Percentiles rank a stretch among this genome's conserved stretches.
These are phyloP conservation scores for Trachemys scripta DNA, from an alignment of 2,113 vertebrate genomes.

Conservation along the genomic window DNA sequence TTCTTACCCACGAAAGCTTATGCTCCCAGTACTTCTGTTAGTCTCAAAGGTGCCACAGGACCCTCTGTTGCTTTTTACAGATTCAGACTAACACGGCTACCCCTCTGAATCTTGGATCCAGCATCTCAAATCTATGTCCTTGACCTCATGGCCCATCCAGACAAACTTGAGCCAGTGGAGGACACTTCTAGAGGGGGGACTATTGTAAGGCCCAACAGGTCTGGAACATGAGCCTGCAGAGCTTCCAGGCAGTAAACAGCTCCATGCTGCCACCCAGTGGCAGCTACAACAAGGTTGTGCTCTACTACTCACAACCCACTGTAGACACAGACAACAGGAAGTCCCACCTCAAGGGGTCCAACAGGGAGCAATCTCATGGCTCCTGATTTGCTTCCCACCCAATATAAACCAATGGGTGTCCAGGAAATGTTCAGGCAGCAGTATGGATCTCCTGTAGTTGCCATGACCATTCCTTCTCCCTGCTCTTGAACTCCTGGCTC, in stretches of 20 bases:
- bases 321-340: not conserved
- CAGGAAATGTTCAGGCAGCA: not conserved
- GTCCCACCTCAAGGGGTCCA: not conserved
- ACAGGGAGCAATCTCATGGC: not conserved
- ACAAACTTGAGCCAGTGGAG: not conserved
- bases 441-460: not conserved
- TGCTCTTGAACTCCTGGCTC: not conserved
- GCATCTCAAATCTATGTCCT: not conserved
- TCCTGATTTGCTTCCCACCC: not conserved
- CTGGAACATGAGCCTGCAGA: not conserved
- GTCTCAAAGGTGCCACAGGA: too few species aligned
- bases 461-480: not conserved
- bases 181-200: not conserved
- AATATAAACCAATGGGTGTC: not conserved
- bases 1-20: too few species aligned
- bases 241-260: not conserved
- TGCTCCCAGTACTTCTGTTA: too few species aligned
- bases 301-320: not conserved
- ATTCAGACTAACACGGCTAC: too few species aligned
- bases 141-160: not conserved
- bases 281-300: too few species aligned
- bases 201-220: not conserved
- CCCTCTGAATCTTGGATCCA: not conserved
- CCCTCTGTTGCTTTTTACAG: too few species aligned
- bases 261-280: too few species aligned